phyloP scores from a whole-genome alignment of 2,888 invertebrate genomes.

The Argyra leucocephala region DNA sequence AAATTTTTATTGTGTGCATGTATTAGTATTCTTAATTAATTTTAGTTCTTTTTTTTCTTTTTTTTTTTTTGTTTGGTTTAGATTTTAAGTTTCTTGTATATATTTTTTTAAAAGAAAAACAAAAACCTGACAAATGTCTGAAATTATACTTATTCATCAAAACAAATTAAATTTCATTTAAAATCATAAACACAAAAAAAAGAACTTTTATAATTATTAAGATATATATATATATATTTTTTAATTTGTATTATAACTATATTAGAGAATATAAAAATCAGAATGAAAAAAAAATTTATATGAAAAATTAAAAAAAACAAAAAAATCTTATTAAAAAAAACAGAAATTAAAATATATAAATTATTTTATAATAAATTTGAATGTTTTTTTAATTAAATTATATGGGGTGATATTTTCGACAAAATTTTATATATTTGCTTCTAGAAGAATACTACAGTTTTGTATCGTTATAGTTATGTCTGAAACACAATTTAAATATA shows the following conservation, averaged over 20 bases:
- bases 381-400: neutral
- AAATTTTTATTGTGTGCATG: no score
- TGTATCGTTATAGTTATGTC: no score
- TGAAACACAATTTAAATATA: no score
- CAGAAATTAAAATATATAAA: neutral
- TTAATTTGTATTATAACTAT: neutral
- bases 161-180: neutral
- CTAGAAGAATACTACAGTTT: no score
- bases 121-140: neutral
- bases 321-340: neutral
- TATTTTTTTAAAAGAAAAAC: neutral
- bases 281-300: neutral
- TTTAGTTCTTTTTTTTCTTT: no score
- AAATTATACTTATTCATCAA: neutral
- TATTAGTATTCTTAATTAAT: no score
- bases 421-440: no score
- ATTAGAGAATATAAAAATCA: neutral
- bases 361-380: neutral
- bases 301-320: neutral
- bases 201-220: neutral
- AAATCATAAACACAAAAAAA: neutral
- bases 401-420: no score
- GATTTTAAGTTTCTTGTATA: no score
- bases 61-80: no score
- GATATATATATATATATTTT: conserved; percentile 5